Percentiles rank a stretch among this genome's conserved stretches.
phyloP scores from a whole-genome alignment of 92 coral and sea anemone genomes.

The Ricordea florida region DNA sequence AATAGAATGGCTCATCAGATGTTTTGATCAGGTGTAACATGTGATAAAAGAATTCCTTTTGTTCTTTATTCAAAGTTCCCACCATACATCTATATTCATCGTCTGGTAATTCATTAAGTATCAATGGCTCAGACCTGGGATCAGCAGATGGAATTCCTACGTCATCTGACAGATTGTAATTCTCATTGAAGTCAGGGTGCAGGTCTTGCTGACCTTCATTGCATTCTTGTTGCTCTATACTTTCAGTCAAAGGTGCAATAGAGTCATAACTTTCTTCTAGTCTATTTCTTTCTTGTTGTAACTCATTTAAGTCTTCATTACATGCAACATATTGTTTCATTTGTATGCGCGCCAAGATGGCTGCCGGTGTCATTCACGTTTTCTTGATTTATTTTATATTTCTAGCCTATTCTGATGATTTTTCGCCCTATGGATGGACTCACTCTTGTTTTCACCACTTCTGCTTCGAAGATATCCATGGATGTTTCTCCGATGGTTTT shows the following conservation, averaged over 20 bases:
- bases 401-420: no score
- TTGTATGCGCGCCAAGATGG: no score
- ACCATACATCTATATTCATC: conserved; percentile 66
- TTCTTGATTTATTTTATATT: no score
- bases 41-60: conserved; percentile 67
- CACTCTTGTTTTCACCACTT: no score
- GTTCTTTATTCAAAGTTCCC: conserved; percentile 55
- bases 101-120: conserved; percentile 71
- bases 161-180: conserved; percentile 62
- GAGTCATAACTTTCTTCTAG: conserved; percentile 45
- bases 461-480: no score
- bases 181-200: conserved; percentile 63
- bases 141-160: conserved; percentile 66
- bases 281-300: conserved; percentile 35
- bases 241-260: conserved; percentile 41
- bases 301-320: conserved; percentile 32
- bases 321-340: conserved; percentile 12
- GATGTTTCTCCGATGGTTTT: no score
- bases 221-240: conserved; percentile 48
- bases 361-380: no score
- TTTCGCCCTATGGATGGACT: no score
- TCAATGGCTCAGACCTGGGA: conserved; percentile 56
- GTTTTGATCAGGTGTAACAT: conserved; percentile 63
- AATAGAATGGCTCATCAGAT: conserved; percentile 68
- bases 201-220: conserved; percentile 63